Percentiles rank a stretch among this genome's conserved stretches.
Conservation (phyloP, 2,888 invertebrate species). For the Rhimphoctona megacephalus region DNA sequence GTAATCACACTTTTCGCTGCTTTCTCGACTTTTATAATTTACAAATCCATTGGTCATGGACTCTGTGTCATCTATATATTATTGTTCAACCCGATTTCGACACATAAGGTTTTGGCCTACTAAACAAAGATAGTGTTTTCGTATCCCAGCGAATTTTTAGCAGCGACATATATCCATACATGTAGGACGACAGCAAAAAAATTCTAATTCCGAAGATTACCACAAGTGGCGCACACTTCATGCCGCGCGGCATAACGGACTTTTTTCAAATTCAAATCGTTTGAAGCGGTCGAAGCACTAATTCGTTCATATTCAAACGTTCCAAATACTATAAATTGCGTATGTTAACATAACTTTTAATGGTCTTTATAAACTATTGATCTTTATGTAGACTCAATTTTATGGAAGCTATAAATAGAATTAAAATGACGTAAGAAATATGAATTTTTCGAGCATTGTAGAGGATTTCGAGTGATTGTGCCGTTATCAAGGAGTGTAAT, state of each 20-base stretch:
- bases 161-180: not conserved
- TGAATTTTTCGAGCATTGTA: too few relatives aligned
- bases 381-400: too few relatives aligned
- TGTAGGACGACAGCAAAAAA: not conserved
- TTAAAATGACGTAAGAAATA: too few relatives aligned
- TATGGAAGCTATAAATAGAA: too few relatives aligned
- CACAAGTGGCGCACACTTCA: constrained; percentile 11
- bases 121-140: constrained; percentile 13
- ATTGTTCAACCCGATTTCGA: constrained; percentile 9
- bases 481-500: too few relatives aligned
- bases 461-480: too few relatives aligned
- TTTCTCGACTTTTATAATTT: constrained; percentile 10
- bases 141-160: not conserved
- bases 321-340: not conserved
- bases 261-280: not conserved
- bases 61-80: not conserved
- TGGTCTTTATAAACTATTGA: too few relatives aligned
- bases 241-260: not conserved
- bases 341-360: too few relatives aligned
- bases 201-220: not conserved
- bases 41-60: constrained; percentile 23
- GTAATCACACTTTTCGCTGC: constrained; percentile 2
- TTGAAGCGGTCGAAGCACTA: not conserved
- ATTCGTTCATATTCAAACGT: not conserved
- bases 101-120: constrained; percentile 34